Percentiles rank a stretch among this genome's conserved stretches.
Conservation (phyloP, 2,797 vertebrate species). For the Glyptemys insculpta region DNA sequence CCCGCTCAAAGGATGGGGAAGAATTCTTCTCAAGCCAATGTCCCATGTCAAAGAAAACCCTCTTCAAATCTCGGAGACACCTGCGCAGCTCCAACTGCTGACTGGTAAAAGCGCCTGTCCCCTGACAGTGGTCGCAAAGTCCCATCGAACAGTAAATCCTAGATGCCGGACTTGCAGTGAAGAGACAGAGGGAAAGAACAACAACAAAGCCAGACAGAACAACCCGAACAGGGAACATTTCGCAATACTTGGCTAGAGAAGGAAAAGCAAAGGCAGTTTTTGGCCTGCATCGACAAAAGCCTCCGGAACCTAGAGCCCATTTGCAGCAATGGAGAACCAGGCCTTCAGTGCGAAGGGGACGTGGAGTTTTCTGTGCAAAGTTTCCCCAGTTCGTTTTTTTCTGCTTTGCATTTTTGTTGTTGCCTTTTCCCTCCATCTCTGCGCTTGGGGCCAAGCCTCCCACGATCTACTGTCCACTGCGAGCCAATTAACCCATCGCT, state of each 20-base stretch:
- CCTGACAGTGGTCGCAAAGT: background rate
- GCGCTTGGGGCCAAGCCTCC: background rate
- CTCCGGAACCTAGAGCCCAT: background rate
- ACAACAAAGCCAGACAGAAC: background rate
- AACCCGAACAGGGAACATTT: background rate
- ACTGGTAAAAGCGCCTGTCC: rapidly evolving
- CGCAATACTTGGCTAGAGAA: background rate
- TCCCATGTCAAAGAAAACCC: background rate
- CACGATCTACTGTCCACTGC: rapidly evolving
- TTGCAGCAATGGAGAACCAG: background rate
- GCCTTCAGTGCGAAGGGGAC: background rate
- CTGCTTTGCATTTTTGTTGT: background rate
- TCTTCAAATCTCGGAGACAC: background rate
- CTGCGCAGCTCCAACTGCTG: background rate
- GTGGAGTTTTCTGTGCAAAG: background rate
- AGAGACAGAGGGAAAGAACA: background rate
- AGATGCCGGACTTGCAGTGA: rapidly evolving
- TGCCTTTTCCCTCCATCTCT: background rate
- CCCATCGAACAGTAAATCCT: background rate
- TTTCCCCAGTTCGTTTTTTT: background rate
- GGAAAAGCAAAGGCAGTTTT: background rate
- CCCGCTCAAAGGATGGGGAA: background rate
- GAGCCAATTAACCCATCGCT: background rate
- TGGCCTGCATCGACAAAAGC: background rate
- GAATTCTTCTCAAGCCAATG: background rate